phyloP scores from a whole-genome alignment of 2,888 invertebrate genomes.

The Steromphala cineraria region DNA sequence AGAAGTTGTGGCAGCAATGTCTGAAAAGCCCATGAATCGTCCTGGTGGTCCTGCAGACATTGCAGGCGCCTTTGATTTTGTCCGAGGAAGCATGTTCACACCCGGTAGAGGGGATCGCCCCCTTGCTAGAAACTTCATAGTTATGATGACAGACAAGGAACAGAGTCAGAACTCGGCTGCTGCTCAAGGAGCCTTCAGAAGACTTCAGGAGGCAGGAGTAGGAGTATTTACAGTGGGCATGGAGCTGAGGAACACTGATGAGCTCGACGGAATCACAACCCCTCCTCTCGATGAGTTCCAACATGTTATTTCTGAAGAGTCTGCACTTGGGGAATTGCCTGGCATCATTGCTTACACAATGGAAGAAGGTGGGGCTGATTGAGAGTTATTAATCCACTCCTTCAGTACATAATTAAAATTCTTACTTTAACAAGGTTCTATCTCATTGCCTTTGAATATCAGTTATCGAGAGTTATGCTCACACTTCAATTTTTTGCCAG shows the following conservation, averaged over 20 bases:
- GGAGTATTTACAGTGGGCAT: slow-evolving; percentile 62
- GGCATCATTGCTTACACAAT: slow-evolving; percentile 32
- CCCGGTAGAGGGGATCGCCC: slow-evolving; percentile 56
- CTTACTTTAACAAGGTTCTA: too few species aligned
- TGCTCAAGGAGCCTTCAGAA: slow-evolving; percentile 31
- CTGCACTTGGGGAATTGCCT: slow-evolving; percentile 45
- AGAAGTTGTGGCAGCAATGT: slow-evolving; percentile 35
- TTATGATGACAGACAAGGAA: slow-evolving; percentile 59
- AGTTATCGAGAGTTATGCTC: too few species aligned
- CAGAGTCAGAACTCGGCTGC: slow-evolving; percentile 42
- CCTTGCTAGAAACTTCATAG: slow-evolving; percentile 55
- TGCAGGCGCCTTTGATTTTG: slow-evolving; percentile 55
- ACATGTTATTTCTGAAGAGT: slow-evolving; percentile 35
- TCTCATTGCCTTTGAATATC: too few species aligned
- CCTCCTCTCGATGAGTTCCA: slow-evolving; percentile 46
- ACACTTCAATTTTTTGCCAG: too few species aligned
- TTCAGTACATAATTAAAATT: too few species aligned
- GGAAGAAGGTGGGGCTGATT: neutral
- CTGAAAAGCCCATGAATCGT: neutral
- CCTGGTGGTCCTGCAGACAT: slow-evolving; percentile 54
- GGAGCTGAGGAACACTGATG: slow-evolving; percentile 43
- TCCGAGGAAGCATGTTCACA: slow-evolving; percentile 53
- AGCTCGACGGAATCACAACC: slow-evolving; percentile 56
- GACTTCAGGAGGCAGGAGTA: slow-evolving; percentile 38
- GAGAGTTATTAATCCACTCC: too few species aligned